These are phyloP conservation scores for Bathynomus jamesi DNA, from an alignment of 1,140 invertebrate species.

Conservation along the genomic window DNA sequence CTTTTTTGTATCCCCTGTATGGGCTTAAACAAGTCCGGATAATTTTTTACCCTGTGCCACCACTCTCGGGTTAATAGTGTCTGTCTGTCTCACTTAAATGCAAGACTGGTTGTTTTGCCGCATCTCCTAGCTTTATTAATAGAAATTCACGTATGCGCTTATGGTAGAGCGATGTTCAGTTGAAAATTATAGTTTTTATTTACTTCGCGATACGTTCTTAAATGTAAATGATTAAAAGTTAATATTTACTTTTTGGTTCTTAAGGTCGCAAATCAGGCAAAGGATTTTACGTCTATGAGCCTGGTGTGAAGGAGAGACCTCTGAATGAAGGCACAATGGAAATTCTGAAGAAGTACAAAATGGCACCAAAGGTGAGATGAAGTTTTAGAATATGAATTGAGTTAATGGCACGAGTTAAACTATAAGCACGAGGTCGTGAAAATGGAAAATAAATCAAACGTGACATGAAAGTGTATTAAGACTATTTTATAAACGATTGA, in stretches of 20 bases:
- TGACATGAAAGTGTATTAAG: no score
- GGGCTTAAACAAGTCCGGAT: not conserved
- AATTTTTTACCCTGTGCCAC: not conserved
- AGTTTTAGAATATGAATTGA: no score
- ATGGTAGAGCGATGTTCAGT: not conserved
- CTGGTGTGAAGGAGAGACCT: constrained; percentile 63
- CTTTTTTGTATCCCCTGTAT: not conserved
- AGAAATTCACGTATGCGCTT: not conserved
- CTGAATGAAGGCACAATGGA: constrained; percentile 72
- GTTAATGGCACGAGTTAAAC: no score
- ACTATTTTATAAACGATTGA: no score
- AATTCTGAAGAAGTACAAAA: constrained; percentile 70
- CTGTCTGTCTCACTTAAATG: not conserved
- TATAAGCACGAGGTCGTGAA: no score
- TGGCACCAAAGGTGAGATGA: constrained; percentile 68
- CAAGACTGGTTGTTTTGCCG: not conserved
- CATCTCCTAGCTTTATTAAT: not conserved
- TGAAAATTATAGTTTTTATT: not conserved
- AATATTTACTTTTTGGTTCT: not conserved
- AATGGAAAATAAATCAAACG: no score
- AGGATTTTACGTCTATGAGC: constrained; percentile 84
- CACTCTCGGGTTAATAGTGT: not conserved
- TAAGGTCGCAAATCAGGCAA: constrained; percentile 87
- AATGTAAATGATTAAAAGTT: not conserved
- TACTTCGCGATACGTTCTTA: not conserved